phyloP scores from a whole-genome alignment of 2,888 invertebrate genomes.

The Terebella lapidaria region DNA sequence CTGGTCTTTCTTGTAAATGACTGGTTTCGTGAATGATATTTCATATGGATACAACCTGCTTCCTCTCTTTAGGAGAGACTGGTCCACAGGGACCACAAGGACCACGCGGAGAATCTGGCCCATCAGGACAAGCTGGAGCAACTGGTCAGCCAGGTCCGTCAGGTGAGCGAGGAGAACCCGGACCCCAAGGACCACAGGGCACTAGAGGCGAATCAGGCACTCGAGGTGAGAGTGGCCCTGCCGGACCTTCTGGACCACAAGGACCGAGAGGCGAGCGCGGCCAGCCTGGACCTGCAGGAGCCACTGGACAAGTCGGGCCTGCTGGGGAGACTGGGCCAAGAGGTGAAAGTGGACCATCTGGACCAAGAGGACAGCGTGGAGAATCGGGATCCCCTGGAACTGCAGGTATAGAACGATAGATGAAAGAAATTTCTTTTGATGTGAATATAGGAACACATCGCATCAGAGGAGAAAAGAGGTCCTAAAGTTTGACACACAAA shows the following conservation, averaged over 20 bases:
- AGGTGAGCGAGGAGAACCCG: constrained; percentile 18
- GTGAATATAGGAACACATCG: too few species aligned
- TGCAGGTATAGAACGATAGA: too few species aligned
- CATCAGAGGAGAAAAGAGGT: too few species aligned
- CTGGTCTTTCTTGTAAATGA: too few species aligned
- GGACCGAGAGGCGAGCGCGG: constrained; percentile 15
- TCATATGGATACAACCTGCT: too few species aligned
- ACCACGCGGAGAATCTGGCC: constrained; percentile 8
- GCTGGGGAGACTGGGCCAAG: constrained; percentile 9
- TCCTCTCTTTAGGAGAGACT: too few species aligned
- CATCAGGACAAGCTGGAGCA: constrained; percentile 12
- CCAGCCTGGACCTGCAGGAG: constrained; percentile 11
- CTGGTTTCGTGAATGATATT: too few species aligned
- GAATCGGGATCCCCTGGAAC: constrained; percentile 8
- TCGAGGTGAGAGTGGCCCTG: constrained; percentile 8
- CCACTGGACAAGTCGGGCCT: constrained; percentile 7
- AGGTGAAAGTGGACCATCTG: constrained; percentile 13
- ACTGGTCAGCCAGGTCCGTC: constrained; percentile 9
- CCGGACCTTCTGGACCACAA: constrained; percentile 15
- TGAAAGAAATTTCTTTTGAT: too few species aligned
- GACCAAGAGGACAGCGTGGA: constrained; percentile 12
- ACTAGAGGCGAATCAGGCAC: background rate
- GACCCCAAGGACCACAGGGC: constrained; percentile 13
- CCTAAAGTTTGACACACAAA: too few species aligned
- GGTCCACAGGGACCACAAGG: constrained; percentile 18